Evolutionary conservation across 2,888 invertebrate species (phyloP), one percentile per base, ranked within the genome.

Genomic region (Eilema caniola): DNA sequence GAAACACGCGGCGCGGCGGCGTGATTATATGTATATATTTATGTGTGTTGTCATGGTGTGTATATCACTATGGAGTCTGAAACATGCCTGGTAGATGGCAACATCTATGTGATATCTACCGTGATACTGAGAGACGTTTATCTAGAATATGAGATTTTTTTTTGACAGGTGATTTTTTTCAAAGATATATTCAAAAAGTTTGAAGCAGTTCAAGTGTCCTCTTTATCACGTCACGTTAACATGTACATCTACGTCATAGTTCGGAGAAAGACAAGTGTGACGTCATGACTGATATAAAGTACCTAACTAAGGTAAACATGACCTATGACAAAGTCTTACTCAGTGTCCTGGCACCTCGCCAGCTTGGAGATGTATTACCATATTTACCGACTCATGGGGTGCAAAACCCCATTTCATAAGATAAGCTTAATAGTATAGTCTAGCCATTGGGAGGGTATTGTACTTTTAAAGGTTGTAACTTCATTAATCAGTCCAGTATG

Each of bases 241-340:
- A 53, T 20, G 4, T 4, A 16, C 41, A 2, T n/a, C n/a, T n/a
- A n/a, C n/a, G 53, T 53, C n/a, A 53, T 25, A 59, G 59, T 25
- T 59, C 24, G 3, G 24, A 62, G 25, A 59, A 59, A 59, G 25
- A 59, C 14, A 23, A 25, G 7, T 8, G 3, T 59, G 2, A 59
- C 25, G 16, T 25, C 16, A 59, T 16, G 16, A 1, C 4, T 16
- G 7, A 59, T 28, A 33, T 11, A n/a, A 28, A 61, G 8, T 61
- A n/a, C 23, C 23, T 3, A 59, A 61, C 28, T 41, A 62, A 28
- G 16, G 37, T 66, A n/a, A 56, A 59, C 67, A n/a, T 67, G 67
- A 61, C 67, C 67, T 67, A 67, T 11, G 47, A 28, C 41, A 67
- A 67, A 41, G 12, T 61, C 2, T 31, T 23, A 65, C 47, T 66